phyloP scores from a whole-genome alignment of 2,797 vertebrate genomes.

The Sebastolobus altivelis region DNA sequence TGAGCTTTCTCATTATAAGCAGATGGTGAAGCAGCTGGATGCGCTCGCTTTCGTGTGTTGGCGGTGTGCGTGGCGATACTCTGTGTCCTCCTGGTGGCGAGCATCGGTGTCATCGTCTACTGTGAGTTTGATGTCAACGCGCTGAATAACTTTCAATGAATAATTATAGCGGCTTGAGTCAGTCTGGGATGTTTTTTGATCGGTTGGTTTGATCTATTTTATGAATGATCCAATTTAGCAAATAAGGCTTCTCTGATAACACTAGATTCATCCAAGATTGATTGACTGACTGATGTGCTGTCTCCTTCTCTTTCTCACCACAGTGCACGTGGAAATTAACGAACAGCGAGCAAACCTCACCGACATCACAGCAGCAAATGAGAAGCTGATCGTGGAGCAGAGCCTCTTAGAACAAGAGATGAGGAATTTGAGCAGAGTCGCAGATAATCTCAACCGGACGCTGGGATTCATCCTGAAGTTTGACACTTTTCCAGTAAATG shows the following conservation, averaged over 20 bases:
- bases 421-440: neutral
- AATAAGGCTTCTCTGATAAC: neutral
- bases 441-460: constrained; percentile 27
- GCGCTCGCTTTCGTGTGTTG: neutral
- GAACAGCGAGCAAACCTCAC: neutral
- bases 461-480: constrained; percentile 48
- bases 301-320: neutral
- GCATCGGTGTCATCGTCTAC: constrained; percentile 22
- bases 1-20: neutral
- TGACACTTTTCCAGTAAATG: constrained; percentile 14
- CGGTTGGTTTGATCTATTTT: neutral
- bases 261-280: neutral
- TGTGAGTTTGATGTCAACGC: constrained; percentile 43
- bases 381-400: constrained; percentile 1
- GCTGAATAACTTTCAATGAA: neutral
- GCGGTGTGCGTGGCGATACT: constrained; percentile 1
- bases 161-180: neutral
- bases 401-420: neutral
- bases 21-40: constrained; percentile 17
- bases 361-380: neutral
- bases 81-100: constrained; percentile 1
- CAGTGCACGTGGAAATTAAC: neutral
- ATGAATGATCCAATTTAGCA: neutral
- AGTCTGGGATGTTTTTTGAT: neutral
- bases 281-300: neutral